A percentile compares a stretch with the other conserved stretches of the same genome.
These are phyloP conservation scores for Chrysolina americana DNA, from an alignment of 2,888 invertebrate species.

Conservation along the genomic window DNA sequence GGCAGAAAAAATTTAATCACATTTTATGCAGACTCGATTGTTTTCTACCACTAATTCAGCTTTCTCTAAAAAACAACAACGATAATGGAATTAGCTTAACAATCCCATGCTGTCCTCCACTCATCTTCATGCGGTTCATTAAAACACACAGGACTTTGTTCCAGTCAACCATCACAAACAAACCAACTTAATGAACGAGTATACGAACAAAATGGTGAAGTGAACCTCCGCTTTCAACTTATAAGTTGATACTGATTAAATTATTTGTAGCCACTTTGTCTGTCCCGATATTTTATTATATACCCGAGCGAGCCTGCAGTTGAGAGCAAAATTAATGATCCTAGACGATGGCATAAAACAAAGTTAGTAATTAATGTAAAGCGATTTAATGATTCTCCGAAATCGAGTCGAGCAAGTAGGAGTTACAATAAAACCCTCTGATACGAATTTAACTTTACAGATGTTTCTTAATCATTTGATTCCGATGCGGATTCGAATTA, in stretches of 20 bases:
- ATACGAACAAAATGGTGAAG: neutral
- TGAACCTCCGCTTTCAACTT: neutral
- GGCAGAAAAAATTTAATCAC: too few relatives aligned
- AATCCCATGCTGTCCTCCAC: neutral
- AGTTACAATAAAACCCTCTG: slow-evolving; percentile 18
- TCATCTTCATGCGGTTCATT: neutral
- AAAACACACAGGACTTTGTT: neutral
- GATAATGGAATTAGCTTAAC: neutral
- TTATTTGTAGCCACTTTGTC: slow-evolving; percentile 28
- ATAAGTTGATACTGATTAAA: slow-evolving; percentile 23
- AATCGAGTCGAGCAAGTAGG: slow-evolving; percentile 1
- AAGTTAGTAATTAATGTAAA: slow-evolving; percentile 46
- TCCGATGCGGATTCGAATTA: neutral
- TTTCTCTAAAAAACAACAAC: neutral
- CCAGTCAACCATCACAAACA: neutral
- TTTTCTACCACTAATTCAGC: neutral
- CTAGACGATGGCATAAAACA: slow-evolving; percentile 41
- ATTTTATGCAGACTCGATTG: too few relatives aligned
- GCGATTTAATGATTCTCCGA: slow-evolving; percentile 26
- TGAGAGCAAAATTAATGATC: slow-evolving; percentile 40
- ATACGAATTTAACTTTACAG: slow-evolving; percentile 21
- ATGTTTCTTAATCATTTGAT: slow-evolving; percentile 14
- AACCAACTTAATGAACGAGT: neutral
- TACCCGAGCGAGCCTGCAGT: slow-evolving; percentile 17
- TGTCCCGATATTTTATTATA: slow-evolving; percentile 14